phyloP scores from a whole-genome alignment of 2,797 vertebrate genomes.

The Pangasius macronema region DNA sequence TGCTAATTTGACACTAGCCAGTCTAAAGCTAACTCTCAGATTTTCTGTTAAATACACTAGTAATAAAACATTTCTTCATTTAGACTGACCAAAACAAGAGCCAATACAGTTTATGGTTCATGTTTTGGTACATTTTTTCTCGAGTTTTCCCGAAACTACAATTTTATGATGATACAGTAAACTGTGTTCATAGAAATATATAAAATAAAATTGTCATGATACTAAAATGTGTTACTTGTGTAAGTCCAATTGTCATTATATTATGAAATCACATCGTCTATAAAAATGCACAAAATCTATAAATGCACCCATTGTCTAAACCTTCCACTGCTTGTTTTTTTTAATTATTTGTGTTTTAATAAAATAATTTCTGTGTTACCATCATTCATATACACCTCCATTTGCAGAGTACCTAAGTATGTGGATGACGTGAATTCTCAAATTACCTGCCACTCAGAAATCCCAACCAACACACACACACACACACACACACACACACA shows the following conservation, averaged over 20 bases:
- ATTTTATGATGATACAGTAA: neutral
- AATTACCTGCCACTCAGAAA: conserved; percentile 14
- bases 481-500: conserved; percentile 9
- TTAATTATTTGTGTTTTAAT: neutral
- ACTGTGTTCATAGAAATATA: neutral
- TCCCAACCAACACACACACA: neutral
- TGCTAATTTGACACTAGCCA: too few relatives aligned
- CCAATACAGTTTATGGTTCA: too few relatives aligned
- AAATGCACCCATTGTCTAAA: neutral
- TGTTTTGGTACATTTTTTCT: too few relatives aligned
- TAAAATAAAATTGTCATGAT: neutral
- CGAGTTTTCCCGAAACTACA: neutral
- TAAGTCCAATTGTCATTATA: neutral
- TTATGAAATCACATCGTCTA: neutral
- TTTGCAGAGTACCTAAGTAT: conserved; percentile 24
- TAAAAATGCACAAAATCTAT: neutral
- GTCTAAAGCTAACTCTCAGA: neutral
- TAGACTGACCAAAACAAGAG: neutral
- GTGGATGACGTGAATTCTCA: conserved; percentile 6
- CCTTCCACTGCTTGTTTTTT: neutral
- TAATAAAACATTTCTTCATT: neutral
- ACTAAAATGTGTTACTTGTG: neutral
- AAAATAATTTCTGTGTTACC: neutral
- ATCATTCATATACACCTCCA: neutral
- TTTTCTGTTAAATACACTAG: neutral